These are phyloP conservation scores for Heliconius hortense DNA, from an alignment of 2,888 invertebrate genomes.

Conservation along the genomic window DNA sequence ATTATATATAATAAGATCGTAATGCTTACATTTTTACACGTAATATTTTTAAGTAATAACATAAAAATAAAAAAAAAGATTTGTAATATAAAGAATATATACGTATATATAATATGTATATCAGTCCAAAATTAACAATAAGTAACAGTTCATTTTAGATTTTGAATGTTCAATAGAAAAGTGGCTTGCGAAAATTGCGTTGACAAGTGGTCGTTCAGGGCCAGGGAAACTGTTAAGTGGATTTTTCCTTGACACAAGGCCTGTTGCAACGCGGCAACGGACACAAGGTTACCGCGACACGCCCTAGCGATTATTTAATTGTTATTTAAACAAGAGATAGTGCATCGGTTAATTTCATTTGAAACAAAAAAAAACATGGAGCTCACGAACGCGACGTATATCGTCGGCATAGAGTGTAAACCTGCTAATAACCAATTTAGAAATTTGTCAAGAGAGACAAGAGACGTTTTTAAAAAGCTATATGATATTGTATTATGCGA, in stretches of 20 bases:
- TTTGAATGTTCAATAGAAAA: constrained; percentile 23
- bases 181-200: constrained; percentile 41
- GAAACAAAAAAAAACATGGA: background rate
- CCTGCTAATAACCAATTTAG: no score
- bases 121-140: background rate
- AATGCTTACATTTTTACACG: no score
- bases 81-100: no score
- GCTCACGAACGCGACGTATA: background rate
- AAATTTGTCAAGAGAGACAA: no score
- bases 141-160: background rate
- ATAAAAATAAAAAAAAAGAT: no score
- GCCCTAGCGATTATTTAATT: constrained; percentile 81
- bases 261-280: constrained; percentile 78
- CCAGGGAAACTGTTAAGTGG: constrained; percentile 79
- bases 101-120: background rate
- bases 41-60: no score
- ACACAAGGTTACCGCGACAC: constrained; percentile 78
- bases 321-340: constrained; percentile 73
- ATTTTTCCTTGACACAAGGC: constrained; percentile 80
- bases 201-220: constrained; percentile 57
- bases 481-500: no score
- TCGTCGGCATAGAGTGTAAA: no score
- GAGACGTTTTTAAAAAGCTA: no score
- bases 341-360: constrained; percentile 30
- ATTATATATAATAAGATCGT: no score